phyloP scores from a whole-genome alignment of 1,140 invertebrate species.

The Brachionus paranguensis region DNA sequence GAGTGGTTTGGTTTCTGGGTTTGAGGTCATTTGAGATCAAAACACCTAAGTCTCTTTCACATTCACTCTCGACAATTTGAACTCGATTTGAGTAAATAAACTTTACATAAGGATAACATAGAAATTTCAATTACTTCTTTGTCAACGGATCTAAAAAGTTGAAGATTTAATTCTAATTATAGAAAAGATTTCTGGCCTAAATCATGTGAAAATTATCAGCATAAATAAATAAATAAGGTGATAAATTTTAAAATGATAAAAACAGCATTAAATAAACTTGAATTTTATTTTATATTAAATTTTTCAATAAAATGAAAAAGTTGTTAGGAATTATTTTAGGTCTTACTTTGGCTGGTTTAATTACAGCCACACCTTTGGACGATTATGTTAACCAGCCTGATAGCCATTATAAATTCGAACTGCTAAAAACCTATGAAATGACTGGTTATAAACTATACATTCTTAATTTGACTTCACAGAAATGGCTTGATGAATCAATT shows the following conservation, averaged over 20 bases:
- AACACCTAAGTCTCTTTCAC: no score
- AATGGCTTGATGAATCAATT: slow-evolving; percentile 46
- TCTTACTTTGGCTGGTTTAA: not conserved
- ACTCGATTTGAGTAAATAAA: no score
- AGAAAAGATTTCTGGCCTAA: not conserved
- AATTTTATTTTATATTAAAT: not conserved
- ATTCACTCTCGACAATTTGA: no score
- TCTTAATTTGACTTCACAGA: slow-evolving; percentile 49
- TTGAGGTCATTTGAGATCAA: no score
- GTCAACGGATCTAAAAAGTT: not conserved
- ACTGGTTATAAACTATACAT: slow-evolving; percentile 45
- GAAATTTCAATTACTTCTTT: no score
- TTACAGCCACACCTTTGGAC: slow-evolving; percentile 32
- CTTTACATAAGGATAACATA: no score
- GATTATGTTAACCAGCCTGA: slow-evolving; percentile 39
- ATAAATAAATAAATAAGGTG: not conserved
- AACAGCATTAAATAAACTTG: not conserved
- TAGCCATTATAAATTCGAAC: slow-evolving; percentile 35
- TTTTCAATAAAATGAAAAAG: not conserved
- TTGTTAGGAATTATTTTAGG: not conserved
- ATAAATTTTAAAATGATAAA: not conserved
- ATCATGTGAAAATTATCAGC: not conserved
- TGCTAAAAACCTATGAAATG: slow-evolving; percentile 42
- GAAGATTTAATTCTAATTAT: not conserved
- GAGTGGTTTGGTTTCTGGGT: no score